Evolutionary conservation across 2,113 vertebrate species (phyloP), one percentile per base, ranked within the genome.

Genomic region (human (Homo sapiens)): DNA sequence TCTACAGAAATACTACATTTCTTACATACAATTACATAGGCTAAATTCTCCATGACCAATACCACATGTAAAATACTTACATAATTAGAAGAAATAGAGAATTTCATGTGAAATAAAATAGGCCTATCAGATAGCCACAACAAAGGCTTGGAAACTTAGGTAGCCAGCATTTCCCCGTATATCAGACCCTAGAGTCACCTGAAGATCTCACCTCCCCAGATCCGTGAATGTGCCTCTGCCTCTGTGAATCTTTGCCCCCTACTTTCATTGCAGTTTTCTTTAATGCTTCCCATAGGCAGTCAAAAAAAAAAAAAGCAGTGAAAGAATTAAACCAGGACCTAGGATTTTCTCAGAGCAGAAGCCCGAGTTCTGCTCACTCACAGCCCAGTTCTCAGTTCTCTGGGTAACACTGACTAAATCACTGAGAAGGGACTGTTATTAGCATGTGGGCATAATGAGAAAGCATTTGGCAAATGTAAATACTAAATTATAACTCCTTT

Each of bases 391-490:
- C 64, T 52, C 70, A 81, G 3, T 48, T 84, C 23, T 78, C 64
- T 89, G 73, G 70, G 57, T 94, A 90, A 97, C 73, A n/a, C 79
- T 64, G 43, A 85, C 55, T 59, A 52, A 93, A 52, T 64, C 6
- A 14, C 45, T 35, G 35, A 96, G 75, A 25, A 64, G 40, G 45
- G 25, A 45, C 45, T 57, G 43, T 50, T 52, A n/a, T 50, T 59
- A n/a, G 35, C 55, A 43, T 13, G 23, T 64, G 95, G 89, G 38
- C 64, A 92, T 84, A 81, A 38, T 92, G 64, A 73, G 45, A 61
- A 94, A 95, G 66, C 80, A 73, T 27, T 96, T 90, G 90, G 64
- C 22, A 91, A 80, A 73, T 40, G 45, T 92, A 96, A 90, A 93
- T 89, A 68, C 48, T 83, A 81, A 96, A 86, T 97, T 82, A 75